phyloP scores from a whole-genome alignment of 2,113 vertebrate species.

The Penelope pileata region DNA sequence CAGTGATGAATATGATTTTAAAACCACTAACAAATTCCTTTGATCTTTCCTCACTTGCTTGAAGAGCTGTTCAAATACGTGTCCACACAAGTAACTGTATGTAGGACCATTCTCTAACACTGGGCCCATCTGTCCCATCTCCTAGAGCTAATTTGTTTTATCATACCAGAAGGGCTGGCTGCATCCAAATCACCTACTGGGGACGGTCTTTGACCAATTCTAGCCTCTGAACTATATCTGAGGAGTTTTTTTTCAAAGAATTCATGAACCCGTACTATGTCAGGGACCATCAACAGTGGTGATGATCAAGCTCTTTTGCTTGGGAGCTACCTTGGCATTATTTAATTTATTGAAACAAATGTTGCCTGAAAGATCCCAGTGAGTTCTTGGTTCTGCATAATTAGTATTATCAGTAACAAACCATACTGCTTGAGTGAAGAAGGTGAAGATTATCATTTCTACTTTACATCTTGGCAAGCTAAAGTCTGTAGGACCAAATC shows the following conservation, averaged over 20 bases:
- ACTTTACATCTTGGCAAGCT: neutral
- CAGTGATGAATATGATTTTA: neutral
- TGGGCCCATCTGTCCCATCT: neutral
- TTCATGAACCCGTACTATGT: neutral
- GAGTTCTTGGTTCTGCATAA: neutral
- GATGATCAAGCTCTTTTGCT: neutral
- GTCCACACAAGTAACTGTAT: neutral
- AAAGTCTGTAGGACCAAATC: neutral
- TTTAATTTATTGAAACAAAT: neutral
- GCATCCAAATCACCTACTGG: neutral
- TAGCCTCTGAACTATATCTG: neutral
- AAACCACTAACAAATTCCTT: neutral
- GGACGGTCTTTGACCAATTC: neutral
- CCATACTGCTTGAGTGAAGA: neutral
- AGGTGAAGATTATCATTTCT: neutral
- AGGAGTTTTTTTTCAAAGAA: neutral
- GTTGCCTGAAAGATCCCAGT: neutral
- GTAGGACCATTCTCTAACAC: neutral
- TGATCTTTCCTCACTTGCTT: neutral
- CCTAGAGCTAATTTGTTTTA: neutral
- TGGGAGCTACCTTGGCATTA: neutral
- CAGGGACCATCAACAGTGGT: neutral
- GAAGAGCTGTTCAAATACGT: neutral
- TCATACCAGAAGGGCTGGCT: neutral
- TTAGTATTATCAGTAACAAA: neutral